Evolutionary conservation across 2,797 vertebrate genomes (phyloP).

Genomic region (Hypotaenidia okinawae): DNA sequence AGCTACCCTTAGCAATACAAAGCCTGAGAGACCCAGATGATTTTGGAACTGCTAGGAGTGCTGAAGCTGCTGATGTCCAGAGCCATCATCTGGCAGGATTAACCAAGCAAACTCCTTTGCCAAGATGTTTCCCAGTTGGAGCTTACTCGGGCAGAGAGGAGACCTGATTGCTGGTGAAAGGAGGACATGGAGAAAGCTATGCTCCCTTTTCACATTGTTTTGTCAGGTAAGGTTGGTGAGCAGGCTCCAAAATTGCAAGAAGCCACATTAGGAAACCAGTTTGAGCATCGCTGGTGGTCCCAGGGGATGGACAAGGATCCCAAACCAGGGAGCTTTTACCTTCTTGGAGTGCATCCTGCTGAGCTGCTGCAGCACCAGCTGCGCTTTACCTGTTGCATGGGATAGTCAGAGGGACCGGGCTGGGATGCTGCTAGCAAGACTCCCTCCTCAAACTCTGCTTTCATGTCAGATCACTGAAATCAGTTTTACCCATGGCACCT

Average conservation of each 20-base stretch:
- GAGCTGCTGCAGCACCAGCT: background rate
- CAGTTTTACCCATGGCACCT: background rate
- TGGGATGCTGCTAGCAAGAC: background rate
- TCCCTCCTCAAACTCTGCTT: background rate
- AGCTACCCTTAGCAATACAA: background rate
- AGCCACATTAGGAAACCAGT: background rate
- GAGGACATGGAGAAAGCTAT: background rate
- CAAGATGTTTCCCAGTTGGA: rapidly evolving
- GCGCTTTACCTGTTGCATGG: background rate
- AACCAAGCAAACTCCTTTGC: background rate
- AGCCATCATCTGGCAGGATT: background rate
- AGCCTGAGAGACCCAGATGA: background rate
- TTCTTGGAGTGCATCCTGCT: background rate
- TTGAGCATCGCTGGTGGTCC: rapidly evolving
- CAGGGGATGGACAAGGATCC: background rate
- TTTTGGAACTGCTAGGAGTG: background rate
- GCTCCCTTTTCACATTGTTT: background rate
- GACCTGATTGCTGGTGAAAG: background rate
- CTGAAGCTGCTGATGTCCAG: rapidly evolving
- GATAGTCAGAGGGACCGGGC: rapidly evolving
- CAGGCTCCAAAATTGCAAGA: background rate
- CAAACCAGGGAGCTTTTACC: background rate
- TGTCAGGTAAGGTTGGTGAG: background rate
- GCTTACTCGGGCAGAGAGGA: rapidly evolving
- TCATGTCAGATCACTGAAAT: background rate